Conservation (phyloP, 2,113 vertebrate genomes). For the Cavia aperea region DNA sequence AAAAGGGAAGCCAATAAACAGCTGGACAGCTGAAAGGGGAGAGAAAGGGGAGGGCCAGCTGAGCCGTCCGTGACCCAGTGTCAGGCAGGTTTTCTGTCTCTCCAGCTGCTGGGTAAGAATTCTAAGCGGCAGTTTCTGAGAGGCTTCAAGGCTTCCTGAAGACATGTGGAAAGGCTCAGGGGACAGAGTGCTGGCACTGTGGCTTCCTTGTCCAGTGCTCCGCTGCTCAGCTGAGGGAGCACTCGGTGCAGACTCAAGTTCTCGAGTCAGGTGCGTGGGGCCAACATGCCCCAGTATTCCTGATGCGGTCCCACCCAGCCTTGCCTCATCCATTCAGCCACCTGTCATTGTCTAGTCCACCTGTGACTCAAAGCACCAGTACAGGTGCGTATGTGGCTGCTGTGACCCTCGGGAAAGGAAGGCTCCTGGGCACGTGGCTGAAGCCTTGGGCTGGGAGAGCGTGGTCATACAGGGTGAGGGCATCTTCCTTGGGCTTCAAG, state of each 20-base stretch:
- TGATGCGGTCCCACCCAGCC: fast-evolving
- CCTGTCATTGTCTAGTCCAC: neutral
- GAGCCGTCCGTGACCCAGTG: neutral
- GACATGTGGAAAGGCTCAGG: neutral
- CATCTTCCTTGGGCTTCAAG: neutral
- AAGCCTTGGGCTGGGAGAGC: neutral
- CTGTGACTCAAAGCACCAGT: neutral
- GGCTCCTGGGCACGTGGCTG: neutral
- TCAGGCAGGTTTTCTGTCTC: neutral
- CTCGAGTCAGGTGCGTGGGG: neutral
- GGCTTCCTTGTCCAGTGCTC: neutral
- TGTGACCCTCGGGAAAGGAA: neutral
- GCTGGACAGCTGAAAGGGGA: neutral
- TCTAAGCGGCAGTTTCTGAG: neutral
- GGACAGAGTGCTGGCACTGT: fast-evolving
- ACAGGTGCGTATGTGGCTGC: neutral
- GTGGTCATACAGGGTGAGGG: neutral
- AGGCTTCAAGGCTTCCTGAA: neutral
- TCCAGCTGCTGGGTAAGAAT: neutral
- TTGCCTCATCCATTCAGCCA: neutral
- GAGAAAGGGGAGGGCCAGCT: neutral
- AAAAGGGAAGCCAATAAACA: neutral
- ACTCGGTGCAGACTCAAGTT: neutral
- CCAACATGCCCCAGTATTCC: too few species aligned
- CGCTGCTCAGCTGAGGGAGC: neutral